Conservation (phyloP, 1,140 invertebrate species). For the Phthorimaea operculella region DNA sequence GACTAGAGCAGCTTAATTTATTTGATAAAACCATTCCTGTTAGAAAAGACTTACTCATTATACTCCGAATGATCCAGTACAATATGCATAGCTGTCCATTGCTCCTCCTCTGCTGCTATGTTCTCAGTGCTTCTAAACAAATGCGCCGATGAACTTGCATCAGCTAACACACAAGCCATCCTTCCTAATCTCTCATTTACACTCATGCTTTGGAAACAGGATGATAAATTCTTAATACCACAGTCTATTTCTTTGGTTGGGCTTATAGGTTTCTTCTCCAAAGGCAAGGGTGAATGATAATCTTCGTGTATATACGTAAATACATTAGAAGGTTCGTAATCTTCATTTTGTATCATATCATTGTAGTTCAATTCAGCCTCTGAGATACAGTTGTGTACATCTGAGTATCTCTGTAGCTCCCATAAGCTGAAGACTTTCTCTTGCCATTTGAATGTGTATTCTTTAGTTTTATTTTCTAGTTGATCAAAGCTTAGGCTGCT, state of each 20-base stretch:
- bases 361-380: slow-evolving; percentile 41
- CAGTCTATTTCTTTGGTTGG: slow-evolving; percentile 5
- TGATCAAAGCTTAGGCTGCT: slow-evolving; percentile 20
- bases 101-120: slow-evolving; percentile 16
- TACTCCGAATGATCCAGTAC: slow-evolving; percentile 50
- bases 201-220: slow-evolving; percentile 30
- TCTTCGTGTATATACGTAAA: slow-evolving; percentile 55
- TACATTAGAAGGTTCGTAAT: slow-evolving; percentile 31
- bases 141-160: slow-evolving; percentile 26
- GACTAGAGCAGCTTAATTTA: too few relatives aligned
- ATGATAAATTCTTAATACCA: slow-evolving; percentile 22
- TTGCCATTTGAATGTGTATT: slow-evolving; percentile 56
- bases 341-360: slow-evolving; percentile 30
- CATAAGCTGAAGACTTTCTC: slow-evolving; percentile 50
- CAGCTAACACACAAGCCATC: slow-evolving; percentile 14
- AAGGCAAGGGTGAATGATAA: slow-evolving; percentile 33
- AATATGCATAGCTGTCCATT: slow-evolving; percentile 50
- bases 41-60: slow-evolving; percentile 48
- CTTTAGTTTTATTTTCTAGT: slow-evolving; percentile 27
- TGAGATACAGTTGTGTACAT: slow-evolving; percentile 39
- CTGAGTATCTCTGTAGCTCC: slow-evolving; percentile 39
- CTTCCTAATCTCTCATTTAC: slow-evolving; percentile 18
- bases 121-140: slow-evolving; percentile 42
- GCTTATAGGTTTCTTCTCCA: slow-evolving; percentile 18
- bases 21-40: too few relatives aligned